A percentile compares a stretch with the other conserved stretches of the same genome.
These are phyloP conservation scores for Spermophilus dauricus DNA, from an alignment of 2,113 vertebrate species.

Conservation along the genomic window DNA sequence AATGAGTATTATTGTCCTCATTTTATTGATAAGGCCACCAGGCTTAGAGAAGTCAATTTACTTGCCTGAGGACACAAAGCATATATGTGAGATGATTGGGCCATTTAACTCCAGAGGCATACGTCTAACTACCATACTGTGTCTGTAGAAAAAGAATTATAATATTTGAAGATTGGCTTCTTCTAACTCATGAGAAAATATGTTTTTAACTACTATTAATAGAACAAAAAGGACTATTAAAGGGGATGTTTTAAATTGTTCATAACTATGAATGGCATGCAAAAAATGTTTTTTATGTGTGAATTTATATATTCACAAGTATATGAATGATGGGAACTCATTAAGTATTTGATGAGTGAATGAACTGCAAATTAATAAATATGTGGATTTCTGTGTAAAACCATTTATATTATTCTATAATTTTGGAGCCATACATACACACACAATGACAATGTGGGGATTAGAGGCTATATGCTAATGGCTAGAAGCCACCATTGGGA, in stretches of 20 bases:
- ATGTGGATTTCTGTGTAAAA: not conserved
- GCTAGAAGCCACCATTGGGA: not conserved
- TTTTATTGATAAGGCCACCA: not conserved
- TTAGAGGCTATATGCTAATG: not conserved
- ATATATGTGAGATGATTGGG: not conserved
- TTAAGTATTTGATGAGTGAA: not conserved
- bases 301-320: slow-evolving; percentile 15
- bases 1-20: not conserved
- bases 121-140: accelerated
- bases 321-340: not conserved
- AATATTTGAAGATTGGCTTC: not conserved
- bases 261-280: not conserved
- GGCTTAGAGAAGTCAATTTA: not conserved
- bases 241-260: not conserved
- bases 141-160: not conserved
- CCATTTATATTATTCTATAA: not conserved
- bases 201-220: slow-evolving; percentile 14
- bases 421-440: not conserved
- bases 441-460: not conserved
- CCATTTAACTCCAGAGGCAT: not conserved
- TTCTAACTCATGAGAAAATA: not conserved
- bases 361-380: not conserved
- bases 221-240: not conserved
- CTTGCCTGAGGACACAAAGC: not conserved
- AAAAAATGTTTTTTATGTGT: not conserved